Evolutionary conservation across 2,113 vertebrate genomes (phyloP), one percentile per base, ranked within the genome.

Genomic region (Hippocampus zosterae): DNA sequence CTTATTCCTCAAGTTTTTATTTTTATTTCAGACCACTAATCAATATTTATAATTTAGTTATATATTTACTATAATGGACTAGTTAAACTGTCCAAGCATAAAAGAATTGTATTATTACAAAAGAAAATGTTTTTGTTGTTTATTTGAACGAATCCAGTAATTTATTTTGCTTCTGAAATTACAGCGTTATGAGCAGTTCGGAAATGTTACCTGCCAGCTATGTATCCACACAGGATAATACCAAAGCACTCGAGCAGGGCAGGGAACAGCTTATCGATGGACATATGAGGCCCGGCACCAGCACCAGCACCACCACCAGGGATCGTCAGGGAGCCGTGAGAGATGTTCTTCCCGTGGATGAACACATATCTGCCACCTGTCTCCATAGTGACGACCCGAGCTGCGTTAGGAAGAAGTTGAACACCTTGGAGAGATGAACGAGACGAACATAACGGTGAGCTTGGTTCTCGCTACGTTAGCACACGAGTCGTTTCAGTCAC

Each of bases 231-330:
- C 79, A 98, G 87, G 65, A 98, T 95, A 84, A 98, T 98, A 59
- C 96, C 96, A 70, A 99, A 99, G 77, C 97, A 98, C 80, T 98
- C 95, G 59, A 99, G 86, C 5, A 99, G 91, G 56, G 96, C 97
- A 50, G 97, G 97, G 62, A 98, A 97, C 68, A 99, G 95, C 75
- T 93, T 94, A 81, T 94, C 94, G 75, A 99, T 94, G 77, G 96
- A 96, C 95, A 98, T 97, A 74, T 87, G 88, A 6, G 94, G 92
- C 55, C 91, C 78, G 23, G 21, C 21, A 57, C 55, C 55, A 18
- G 21, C 21, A 57, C 55, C 55, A 18, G 13, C 41, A 15, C 19
- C 29, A 11, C 77, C 76, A 0, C 85, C 67, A 0, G 86, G 2
- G 0, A 91, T 82, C 0, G 61, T 91, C 65, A 85, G 68, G 78